A percentile compares a stretch with the other conserved stretches of the same genome.
These are phyloP conservation scores for Toxotes jaculatrix DNA, from an alignment of 2,113 vertebrate species.

Conservation along the genomic window DNA sequence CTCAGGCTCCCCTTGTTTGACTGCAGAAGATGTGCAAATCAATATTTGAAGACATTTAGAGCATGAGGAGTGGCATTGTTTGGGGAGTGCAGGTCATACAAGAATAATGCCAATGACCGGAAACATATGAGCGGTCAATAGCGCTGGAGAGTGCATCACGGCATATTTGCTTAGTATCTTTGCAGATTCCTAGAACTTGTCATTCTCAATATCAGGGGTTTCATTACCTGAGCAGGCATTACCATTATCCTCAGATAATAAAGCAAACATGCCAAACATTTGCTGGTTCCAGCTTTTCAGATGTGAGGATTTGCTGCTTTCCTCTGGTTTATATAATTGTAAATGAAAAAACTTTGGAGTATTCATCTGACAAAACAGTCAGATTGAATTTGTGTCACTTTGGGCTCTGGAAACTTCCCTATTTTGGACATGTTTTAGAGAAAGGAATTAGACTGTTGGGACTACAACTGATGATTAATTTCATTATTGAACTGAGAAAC, in stretches of 20 bases:
- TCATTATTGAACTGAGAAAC: too few species aligned
- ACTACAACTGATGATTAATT: background rate
- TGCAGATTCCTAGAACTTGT: too few species aligned
- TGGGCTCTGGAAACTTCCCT: background rate
- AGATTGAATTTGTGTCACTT: too few species aligned
- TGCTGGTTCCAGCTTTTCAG: too few species aligned
- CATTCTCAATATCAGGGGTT: too few species aligned
- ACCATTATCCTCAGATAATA: too few species aligned
- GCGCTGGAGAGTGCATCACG: conserved; percentile 38
- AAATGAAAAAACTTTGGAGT: too few species aligned
- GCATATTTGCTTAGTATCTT: background rate
- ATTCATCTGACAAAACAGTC: too few species aligned
- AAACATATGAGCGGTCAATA: conserved; percentile 66
- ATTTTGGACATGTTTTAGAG: background rate
- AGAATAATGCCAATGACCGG: conserved; percentile 75
- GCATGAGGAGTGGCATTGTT: conserved; percentile 68
- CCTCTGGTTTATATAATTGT: too few species aligned
- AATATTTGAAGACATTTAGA: conserved; percentile 79
- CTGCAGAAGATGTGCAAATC: conserved; percentile 60
- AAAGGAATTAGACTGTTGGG: background rate
- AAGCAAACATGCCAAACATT: too few species aligned
- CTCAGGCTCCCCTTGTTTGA: conserved; percentile 38
- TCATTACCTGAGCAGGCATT: too few species aligned
- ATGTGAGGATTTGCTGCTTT: too few species aligned
- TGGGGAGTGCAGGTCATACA: conserved; percentile 45